phyloP scores from a whole-genome alignment of 2,797 vertebrate species.

The Sarcoramphus papa region DNA sequence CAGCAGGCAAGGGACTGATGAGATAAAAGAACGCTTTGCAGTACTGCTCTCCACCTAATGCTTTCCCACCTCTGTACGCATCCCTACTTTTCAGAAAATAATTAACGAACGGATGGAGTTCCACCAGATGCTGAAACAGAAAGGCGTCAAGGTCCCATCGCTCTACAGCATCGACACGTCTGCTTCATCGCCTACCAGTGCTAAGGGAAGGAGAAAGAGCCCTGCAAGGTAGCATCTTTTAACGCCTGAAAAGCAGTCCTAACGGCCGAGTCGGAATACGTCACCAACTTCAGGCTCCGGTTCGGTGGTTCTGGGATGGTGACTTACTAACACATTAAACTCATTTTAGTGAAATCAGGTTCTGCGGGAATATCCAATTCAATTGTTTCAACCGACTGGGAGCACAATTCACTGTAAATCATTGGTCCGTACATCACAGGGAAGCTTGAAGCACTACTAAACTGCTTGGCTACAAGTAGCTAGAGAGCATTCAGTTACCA shows the following conservation, averaged over 20 bases:
- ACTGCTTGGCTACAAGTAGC: background rate
- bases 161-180: background rate
- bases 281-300: background rate
- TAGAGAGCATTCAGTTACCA: fast-evolving
- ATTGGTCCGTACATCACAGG: background rate
- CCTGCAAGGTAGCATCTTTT: background rate
- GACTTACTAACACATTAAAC: background rate
- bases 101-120: constrained; percentile 59
- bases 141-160: background rate
- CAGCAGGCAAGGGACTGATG: background rate
- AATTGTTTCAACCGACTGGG: background rate
- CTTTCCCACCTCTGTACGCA: background rate
- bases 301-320: background rate
- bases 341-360: background rate
- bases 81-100: constrained; percentile 51
- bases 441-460: background rate
- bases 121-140: constrained; percentile 56
- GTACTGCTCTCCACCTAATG: background rate
- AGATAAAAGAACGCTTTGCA: background rate
- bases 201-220: background rate
- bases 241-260: background rate
- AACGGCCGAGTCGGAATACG: fast-evolving
- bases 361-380: background rate
- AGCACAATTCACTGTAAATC: background rate
- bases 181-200: fast-evolving